Evolutionary conservation across 2,797 vertebrate genomes (phyloP), one percentile per base, ranked within the genome.

Genomic region (Rhinogobio ventralis): DNA sequence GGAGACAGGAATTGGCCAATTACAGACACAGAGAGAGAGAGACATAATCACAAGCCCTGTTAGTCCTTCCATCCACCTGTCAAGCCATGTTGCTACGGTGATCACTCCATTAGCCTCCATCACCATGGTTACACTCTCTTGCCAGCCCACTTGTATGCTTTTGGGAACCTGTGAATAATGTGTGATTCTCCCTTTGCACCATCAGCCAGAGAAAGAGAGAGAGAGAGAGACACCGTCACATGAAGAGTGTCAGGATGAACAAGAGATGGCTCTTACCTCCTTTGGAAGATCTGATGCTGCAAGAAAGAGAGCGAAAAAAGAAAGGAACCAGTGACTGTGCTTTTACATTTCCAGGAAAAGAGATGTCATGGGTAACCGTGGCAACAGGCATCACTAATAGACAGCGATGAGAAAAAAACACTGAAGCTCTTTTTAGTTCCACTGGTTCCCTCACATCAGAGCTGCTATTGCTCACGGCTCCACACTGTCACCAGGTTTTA

Each of bases 351-450:
- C 67, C 76, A 87, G 82, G 68, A 87, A 84, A 83, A 84, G 77
- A 80, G 69, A 80, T 81, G 82, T 84, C 86, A 84, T n/a, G 62
- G 30, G 86, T 87, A 80, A 84, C 82, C 77, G n/a, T 87, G 69
- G 86, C 77, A 84, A 87, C 75, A 82, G 36, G 45, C 53, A 83
- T 80, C 62, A 25, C 81, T 80, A 67, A 80, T 75, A 74, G 51
- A 84, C 66, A 75, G 9, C 28, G 1, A 42, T 72, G 67, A 42
- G 42, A 46, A 17, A 30, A 60, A 64, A 64, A 64, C 6, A 30
- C 25, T 30, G 25, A 64, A 67, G 20, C 28, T 66, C 64, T 72
- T 75, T 81, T 73, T 64, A 55, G 67, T 69, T 86, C 15, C 79
- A 36, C 30, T 82, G 49, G 66, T 55, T 64, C 28, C n/a, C n/a